Evolutionary conservation across 2,888 invertebrate genomes (phyloP).

Genomic region (Mesoligia furuncula): DNA sequence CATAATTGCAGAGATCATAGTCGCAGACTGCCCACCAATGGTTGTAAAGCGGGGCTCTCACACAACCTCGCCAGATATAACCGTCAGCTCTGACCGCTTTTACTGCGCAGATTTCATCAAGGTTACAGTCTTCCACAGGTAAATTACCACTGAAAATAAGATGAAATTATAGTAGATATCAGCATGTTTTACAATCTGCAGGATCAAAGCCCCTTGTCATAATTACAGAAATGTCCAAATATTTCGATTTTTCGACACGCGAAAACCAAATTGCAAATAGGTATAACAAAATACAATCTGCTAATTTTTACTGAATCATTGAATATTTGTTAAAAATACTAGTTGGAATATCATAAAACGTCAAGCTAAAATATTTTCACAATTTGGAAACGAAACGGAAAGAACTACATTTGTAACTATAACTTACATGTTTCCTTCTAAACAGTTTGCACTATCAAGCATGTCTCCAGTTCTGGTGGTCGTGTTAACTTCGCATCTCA

Average conservation of each 20-base stretch:
- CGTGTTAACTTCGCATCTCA: constrained; percentile 81
- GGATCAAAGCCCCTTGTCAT: background rate
- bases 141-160: constrained; percentile 73
- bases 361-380: background rate
- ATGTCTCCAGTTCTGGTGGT: constrained; percentile 69
- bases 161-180: background rate
- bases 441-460: constrained; percentile 75
- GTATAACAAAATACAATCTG: constrained; percentile 5
- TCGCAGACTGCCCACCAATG: constrained; percentile 82
- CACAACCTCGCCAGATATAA: constrained; percentile 84
- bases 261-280: background rate
- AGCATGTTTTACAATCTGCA: background rate
- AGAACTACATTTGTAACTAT: background rate
- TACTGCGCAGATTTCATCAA: constrained; percentile 81
- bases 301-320: background rate
- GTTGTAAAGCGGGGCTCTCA: constrained; percentile 79
- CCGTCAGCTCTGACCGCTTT: constrained; percentile 76
- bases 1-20: constrained; percentile 79
- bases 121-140: constrained; percentile 74
- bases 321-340: constrained; percentile 1
- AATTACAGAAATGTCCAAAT: background rate
- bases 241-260: background rate
- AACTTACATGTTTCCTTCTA: constrained; percentile 83
- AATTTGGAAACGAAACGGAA: background rate
- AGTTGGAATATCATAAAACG: background rate